Base-by-base conservation (phyloP, 2,113 vertebrate species). In the Echinops telfairi region DNA sequence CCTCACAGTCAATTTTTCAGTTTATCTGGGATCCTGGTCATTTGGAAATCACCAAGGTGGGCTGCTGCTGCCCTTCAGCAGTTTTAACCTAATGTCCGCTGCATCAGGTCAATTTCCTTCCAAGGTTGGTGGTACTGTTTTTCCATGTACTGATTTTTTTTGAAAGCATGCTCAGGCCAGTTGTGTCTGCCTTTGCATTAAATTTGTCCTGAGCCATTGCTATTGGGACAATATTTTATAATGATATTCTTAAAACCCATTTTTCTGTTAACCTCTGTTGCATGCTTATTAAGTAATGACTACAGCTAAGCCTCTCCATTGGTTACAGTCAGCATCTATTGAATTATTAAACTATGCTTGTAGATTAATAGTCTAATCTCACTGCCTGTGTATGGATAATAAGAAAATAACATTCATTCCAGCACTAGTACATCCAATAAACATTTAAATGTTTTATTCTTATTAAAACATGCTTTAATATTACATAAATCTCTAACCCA, bases 131-230 rank as follows among this genome's bases (percentile, higher is more conserved):
- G 98, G 98, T 94, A 97, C 98, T 99, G 97, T 98, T 98, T 99
- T 99, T 98, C 98, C 98, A 98, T 99, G 97, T 98, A 98, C 98
- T 97, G 98, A 98, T 96, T 98, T 98, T 98, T 98, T 96, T 96
- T 84, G 33, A 75, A 98, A 98, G 98, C 98, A 98, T 98, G 98
- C 98, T 98, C 98, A 98, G 98, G 98, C 99, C 99, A 98, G 98
- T 98, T 98, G 98, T 98, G 98, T 99, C 98, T 99, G 99, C 99
- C 99, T 99, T 99, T 99, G 99, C 99, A 99, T 98, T 99, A 99
- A 99, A 98, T 99, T 99, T 99, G 98, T 98, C 98, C 98, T 97
- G 98, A 98, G 99, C 98, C 98, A 98, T 96, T 98, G 98, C 99
- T 99, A 98, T 90, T 98, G 98, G 97, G 98, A 98, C 94, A 97